Evolutionary conservation across 2,113 vertebrate species (phyloP), one percentile per base, ranked within the genome.

Genomic region (Accipiter cooperii): DNA sequence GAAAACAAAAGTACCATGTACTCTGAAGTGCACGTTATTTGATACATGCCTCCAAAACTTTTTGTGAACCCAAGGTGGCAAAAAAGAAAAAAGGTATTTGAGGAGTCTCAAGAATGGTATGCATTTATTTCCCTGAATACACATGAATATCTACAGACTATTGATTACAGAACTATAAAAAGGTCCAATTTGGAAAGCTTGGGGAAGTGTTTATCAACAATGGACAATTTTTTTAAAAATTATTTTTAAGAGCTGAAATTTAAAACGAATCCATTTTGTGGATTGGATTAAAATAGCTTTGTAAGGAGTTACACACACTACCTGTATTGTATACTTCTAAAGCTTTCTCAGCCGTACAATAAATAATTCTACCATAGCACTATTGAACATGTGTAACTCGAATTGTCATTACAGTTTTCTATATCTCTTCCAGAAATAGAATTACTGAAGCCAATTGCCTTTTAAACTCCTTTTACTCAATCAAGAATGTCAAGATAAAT

Each of bases 401-500:
- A 93, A 97, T 94, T 87, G 13, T 38, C 33, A 34, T 79, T 96
- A 71, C 11, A 38, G 44, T 85, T 97, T 97, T 95, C 78, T 84
- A 10, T 82, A 64, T 78, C 63, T 96, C n/a, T 95, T 97, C 66
- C 68, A 83, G 70, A 84, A 96, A 84, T 36, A 97, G 25, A 89
- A 84, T 71, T 88, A 31, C 14, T 93, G 51, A 82, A 97, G n/a
- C 4, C 21, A 97, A 71, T 94, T 96, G 57, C 57, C 51, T 97
- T 94, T 97, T 52, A 91, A 96, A 94, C 52, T 46, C 13, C 36
- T 91, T 96, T 75, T 65, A 94, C 94, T 93, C 21, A 33, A 78
- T 58, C 75, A 93, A 93, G 81, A 94, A 75, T 81, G 40, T 94
- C 78, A 96, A 87, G 52, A 96, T 90, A 95, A 96, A 96, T 69